Evolutionary conservation across 1,140 invertebrate species (phyloP).

Genomic region (Yoshiicerus persimilis): DNA sequence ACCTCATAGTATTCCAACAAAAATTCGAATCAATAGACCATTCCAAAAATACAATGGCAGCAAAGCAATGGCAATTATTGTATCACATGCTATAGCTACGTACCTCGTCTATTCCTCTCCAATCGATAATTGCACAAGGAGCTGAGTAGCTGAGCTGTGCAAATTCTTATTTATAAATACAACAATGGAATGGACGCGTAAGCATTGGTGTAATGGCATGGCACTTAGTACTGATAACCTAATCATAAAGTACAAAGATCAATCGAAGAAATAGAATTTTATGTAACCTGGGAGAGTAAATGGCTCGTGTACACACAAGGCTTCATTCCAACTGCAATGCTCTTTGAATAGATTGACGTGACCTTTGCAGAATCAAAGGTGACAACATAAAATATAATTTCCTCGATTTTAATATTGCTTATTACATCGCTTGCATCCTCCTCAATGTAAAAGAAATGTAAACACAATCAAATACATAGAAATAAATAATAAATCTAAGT

Average conservation of each 20-base stretch:
- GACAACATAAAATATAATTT: neutral
- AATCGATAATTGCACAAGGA: neutral
- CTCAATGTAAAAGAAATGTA: neutral
- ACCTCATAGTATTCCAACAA: neutral
- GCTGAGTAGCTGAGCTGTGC: neutral
- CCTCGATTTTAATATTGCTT: neutral
- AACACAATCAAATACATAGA: too few species aligned
- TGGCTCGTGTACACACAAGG: neutral
- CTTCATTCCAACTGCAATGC: neutral
- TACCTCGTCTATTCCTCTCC: neutral
- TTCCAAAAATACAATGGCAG: neutral
- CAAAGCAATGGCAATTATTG: too few species aligned
- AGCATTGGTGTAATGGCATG: neutral
- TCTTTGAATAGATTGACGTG: neutral
- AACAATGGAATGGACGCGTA: neutral
- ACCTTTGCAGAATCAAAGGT: neutral
- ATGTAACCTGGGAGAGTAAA: neutral
- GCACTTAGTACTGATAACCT: neutral
- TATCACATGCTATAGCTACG: neutral
- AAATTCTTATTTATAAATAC: neutral
- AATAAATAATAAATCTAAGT: too few species aligned
- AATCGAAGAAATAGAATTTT: neutral
- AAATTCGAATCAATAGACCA: neutral
- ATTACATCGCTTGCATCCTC: neutral
- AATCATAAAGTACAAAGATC: neutral